Evolutionary conservation across 2,797 vertebrate species (phyloP).

Genomic region (Balearica regulorum): DNA sequence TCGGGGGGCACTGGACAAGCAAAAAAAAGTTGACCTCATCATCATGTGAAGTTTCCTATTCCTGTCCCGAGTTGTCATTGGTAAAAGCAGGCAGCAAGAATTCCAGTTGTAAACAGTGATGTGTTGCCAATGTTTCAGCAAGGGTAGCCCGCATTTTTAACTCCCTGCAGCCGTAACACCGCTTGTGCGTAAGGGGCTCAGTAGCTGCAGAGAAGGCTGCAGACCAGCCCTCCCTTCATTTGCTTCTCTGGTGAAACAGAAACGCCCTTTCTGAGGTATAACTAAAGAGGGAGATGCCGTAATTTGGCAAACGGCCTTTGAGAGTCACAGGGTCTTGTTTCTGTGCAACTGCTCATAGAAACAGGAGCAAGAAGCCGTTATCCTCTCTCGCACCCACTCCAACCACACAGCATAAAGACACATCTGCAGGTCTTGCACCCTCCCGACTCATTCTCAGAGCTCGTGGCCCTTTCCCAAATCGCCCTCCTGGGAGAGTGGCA

Average conservation of each 20-base stretch:
- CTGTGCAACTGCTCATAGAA: not conserved
- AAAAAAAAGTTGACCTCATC: conserved; percentile 52
- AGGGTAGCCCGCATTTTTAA: conserved; percentile 19
- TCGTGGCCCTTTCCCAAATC: not conserved
- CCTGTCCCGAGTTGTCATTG: conserved; percentile 18
- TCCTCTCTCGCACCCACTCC: not conserved
- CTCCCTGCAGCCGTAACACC: not conserved
- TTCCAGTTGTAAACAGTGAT: conserved; percentile 45
- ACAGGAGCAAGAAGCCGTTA: not conserved
- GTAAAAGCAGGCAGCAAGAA: conserved; percentile 29
- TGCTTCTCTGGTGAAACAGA: not conserved
- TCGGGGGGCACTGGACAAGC: not conserved
- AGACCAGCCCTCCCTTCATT: not conserved
- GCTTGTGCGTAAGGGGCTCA: not conserved
- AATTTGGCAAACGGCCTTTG: not conserved
- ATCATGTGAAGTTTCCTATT: conserved; percentile 35
- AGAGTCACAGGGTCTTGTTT: not conserved
- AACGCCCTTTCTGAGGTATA: not conserved
- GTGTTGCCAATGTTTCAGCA: conserved; percentile 42
- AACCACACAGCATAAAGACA: not conserved
- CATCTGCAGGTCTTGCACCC: not conserved
- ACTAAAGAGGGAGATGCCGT: not conserved
- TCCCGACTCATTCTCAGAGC: not conserved
- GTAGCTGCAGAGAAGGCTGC: not conserved
- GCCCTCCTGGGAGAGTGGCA: not conserved